phyloP scores from a whole-genome alignment of 2,888 invertebrate species.

The Folsomia manolachei region DNA sequence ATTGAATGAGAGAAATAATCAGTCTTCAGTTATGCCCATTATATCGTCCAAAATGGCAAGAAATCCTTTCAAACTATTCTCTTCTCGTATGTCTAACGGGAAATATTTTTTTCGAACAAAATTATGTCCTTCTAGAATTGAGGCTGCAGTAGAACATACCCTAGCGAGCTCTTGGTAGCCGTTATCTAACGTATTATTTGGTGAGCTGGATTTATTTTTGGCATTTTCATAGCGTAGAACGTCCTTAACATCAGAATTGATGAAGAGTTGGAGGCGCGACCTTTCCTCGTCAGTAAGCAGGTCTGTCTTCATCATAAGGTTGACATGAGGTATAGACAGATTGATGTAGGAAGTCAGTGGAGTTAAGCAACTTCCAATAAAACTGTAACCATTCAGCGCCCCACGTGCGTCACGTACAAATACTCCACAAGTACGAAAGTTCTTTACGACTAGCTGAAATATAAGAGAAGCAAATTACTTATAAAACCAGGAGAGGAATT shows the following conservation, averaged over 20 bases:
- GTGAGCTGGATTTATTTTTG: slow-evolving; percentile 16
- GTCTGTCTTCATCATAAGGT: slow-evolving; percentile 61
- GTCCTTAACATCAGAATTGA: slow-evolving; percentile 44
- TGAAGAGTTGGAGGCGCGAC: slow-evolving; percentile 40
- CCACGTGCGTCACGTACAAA: slow-evolving; percentile 62
- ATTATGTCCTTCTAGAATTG: slow-evolving; percentile 41
- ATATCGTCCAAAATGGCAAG: slow-evolving; percentile 39
- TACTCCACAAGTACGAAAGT: slow-evolving; percentile 60
- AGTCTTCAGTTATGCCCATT: slow-evolving; percentile 47
- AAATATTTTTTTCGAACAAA: slow-evolving; percentile 43
- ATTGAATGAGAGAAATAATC: slow-evolving; percentile 12
- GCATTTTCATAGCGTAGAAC: slow-evolving; percentile 43
- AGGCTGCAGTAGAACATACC: slow-evolving; percentile 30
- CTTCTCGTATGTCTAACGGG: slow-evolving; percentile 34
- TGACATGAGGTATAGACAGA: slow-evolving; percentile 60
- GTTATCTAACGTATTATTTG: slow-evolving; percentile 22
- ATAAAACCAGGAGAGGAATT: neutral
- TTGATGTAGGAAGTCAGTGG: slow-evolving; percentile 61
- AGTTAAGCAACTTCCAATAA: slow-evolving; percentile 59
- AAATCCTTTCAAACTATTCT: slow-evolving; percentile 39
- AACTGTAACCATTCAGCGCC: slow-evolving; percentile 59
- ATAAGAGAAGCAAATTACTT: too few relatives aligned
- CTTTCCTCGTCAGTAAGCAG: slow-evolving; percentile 54
- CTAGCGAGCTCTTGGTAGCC: slow-evolving; percentile 31
- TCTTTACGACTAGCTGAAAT: slow-evolving; percentile 54